These are phyloP conservation scores for Hippopotamyrus pictus DNA, from an alignment of 2,797 vertebrate species.

Conservation along the genomic window DNA sequence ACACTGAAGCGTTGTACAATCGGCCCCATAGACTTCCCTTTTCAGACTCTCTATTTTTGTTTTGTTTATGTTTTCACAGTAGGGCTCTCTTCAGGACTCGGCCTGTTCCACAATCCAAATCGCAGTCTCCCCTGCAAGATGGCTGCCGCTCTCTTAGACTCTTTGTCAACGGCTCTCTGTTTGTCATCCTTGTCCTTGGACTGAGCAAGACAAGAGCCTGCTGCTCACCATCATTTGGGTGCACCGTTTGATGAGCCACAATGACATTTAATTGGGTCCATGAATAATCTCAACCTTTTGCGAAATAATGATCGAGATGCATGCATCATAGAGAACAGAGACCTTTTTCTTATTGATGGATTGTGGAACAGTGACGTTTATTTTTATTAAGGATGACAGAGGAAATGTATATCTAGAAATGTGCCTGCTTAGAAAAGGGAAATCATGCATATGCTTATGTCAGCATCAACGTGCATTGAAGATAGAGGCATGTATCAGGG, in stretches of 20 bases:
- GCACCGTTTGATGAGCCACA: neutral
- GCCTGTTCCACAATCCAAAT: neutral
- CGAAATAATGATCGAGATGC: neutral
- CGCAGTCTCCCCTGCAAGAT: neutral
- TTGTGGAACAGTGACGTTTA: neutral
- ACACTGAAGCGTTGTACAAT: neutral
- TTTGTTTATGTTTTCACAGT: neutral
- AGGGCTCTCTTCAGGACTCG: neutral
- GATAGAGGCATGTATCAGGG: neutral
- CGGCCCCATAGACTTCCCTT: neutral
- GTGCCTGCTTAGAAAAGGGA: neutral
- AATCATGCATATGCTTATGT: neutral
- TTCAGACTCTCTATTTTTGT: neutral
- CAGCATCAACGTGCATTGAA: neutral
- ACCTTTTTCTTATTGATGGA: neutral
- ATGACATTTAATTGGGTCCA: neutral
- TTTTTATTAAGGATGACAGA: neutral
- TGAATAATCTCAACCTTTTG: neutral
- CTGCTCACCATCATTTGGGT: neutral
- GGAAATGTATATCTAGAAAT: neutral
- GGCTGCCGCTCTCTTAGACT: neutral
- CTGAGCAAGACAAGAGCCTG: neutral
- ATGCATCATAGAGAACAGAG: neutral
- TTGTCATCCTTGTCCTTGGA: neutral
- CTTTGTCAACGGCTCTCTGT: neutral